Conservation (phyloP, 2,113 vertebrate species). For the Ceyx margarethae region DNA sequence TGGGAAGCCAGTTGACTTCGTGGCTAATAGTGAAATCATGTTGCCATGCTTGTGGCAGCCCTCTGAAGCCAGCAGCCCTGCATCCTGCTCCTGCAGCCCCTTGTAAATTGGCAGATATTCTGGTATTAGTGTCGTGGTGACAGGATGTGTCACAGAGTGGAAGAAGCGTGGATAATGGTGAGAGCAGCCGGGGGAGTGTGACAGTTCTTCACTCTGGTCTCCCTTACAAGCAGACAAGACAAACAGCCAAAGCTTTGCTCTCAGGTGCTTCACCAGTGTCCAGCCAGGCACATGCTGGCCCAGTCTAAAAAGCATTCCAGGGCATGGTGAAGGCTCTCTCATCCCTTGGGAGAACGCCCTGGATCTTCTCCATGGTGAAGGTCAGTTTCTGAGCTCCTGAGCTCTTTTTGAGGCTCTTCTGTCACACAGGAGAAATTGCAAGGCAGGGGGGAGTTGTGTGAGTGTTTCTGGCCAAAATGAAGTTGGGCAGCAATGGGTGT, state of each 20-base stretch:
- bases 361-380: rapidly evolving
- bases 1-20: not conserved
- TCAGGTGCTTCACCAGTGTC: rapidly evolving
- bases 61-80: not conserved
- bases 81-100: not conserved
- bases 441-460: rapidly evolving
- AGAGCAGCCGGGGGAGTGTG: rapidly evolving
- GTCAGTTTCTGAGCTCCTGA: not conserved
- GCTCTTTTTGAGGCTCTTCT: not conserved
- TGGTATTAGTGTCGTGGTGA: not conserved
- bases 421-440: not conserved
- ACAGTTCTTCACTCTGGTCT: rapidly evolving
- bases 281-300: rapidly evolving
- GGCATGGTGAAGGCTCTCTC: not conserved
- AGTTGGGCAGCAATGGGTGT: not conserved
- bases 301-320: not conserved
- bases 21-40: not conserved
- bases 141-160: not conserved
- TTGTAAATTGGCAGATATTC: not conserved
- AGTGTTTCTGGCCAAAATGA: not conserved
- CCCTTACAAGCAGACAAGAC: rapidly evolving
- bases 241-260: not conserved
- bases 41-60: not conserved
- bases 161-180: rapidly evolving
- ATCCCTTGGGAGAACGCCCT: rapidly evolving